Base-by-base conservation (phyloP, 2,888 invertebrate species). In the Pollenia griseotomentosa region DNA sequence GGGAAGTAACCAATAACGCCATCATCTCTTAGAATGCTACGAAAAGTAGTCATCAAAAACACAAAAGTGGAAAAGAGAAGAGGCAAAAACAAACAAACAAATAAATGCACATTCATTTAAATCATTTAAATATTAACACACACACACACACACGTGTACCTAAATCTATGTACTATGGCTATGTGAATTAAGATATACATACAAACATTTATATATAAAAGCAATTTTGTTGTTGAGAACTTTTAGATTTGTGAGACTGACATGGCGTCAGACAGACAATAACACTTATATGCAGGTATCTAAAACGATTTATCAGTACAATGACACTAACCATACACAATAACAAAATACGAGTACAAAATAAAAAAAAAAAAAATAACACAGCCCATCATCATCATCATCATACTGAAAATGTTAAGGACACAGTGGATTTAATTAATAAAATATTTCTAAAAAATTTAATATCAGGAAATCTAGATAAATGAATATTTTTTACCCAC, bases 101-200 rank as follows among this genome's bases (percentile, higher is more conserved):
- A 80, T 73, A 87, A 87, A 87, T 87, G 87, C 85, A 80, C 85
- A 88, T 83, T 88, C 82, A 83, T 86, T 86, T 88, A 84, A 85
- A 86, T 86, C 84, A 84, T 86, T 85, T 85, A 75, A 78, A 51
- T 71, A 73, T 48, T 6, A 59, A 83, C 48, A 68, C 51, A 59
- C 53, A 48, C 48, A 44, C 12, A 51, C 55, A 44, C 33, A 42
- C 11, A 66, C 46, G n/a, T n/a, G 53, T 42, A 63, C 33, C 19
- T 14, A 2, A 48, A 23, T 70, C 33, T 12, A n/a, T 12, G 9
- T 12, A n/a, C 8, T 59, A 59, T 14, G 10, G 19, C 7, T 8
- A 8, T 53, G 40, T 51, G 55, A 74, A 57, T 74, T 80, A 63
- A 55, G 11, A 65, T 33, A 42, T n/a, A 65, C 55, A 46, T 9